Base-by-base conservation (phyloP, 2,113 vertebrate species). In the Empidonax traillii region DNA sequence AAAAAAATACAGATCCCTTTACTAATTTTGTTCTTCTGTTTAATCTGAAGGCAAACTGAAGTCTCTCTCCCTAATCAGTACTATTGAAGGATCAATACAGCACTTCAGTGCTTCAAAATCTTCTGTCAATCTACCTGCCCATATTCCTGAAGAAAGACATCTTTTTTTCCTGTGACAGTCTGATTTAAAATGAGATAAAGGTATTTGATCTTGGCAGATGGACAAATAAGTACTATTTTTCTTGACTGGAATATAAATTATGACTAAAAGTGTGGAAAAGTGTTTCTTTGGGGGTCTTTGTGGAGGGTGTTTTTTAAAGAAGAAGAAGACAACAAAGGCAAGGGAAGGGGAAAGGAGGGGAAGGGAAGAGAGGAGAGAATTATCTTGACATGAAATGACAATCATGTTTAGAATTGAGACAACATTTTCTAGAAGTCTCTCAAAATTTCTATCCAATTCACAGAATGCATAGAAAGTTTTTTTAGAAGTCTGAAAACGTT, bases 111-210 rank as follows among this genome's bases (percentile, higher is more conserved):
- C 23, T 76, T 93, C 63, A 30, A 55, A 94, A 35, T 76, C 55
- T 31, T 96, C 83, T 89, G 17, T 84, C 78, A 61, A 28, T 56
- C 30, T 69, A 9, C 33, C 76, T 84, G 85, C 39, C 41, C 39
- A 92, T 74, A 63, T 20, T 52, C 41, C 28, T 68, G 53, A 93
- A 91, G 79, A 85, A 63, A 90, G 58, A 52, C 14, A 67, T 69
- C 39, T 76, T 83, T 92, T 74, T 91, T 95, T 95, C n/a, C 31
- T 90, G 18, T 94, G 73, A 53, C 41, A 69, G 37, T 56, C 66
- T 73, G 74, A 93, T 91, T 46, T 21, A 78, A 65, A 89, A 91
- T 49, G 83, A 89, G 85, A 85, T 85, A 83, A 90, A 94, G 35
- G 17, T 87, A 87, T 94, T 85, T 77, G 35, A 73, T 89, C 43